Base-by-base conservation (phyloP, 2,888 invertebrate species). In the Galeopsomyia nigrocyanea region DNA sequence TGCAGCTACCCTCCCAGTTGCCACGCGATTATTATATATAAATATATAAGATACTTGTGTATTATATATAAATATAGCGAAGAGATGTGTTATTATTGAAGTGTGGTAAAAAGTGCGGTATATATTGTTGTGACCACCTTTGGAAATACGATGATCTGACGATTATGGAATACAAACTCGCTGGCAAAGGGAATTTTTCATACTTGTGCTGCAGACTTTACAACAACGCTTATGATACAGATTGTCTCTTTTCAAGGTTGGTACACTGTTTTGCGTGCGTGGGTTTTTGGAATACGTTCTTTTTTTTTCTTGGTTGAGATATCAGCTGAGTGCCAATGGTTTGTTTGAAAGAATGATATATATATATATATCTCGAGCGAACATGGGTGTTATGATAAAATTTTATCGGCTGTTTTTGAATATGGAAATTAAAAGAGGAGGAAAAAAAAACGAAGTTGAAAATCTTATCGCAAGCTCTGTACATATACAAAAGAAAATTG, bases 1-100 rank as follows among this genome's bases (percentile, higher is more conserved):
- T 51, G 60, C 60, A 73, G 73, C 70, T 39, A 63, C 67, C 74
- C 74, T 74, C 74, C 46, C 5, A 10, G 39, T 39, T 13, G 39
- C 39, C 7, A 39, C 39, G 26, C 26, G 26, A 26, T 26, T 26
- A 26, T 5, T 2, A 26, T 3, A 26, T 26, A n/a, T n/a, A n/a
- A n/a, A n/a, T n/a, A n/a, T n/a, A n/a, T n/a, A n/a, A n/a, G n/a
- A n/a, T n/a, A n/a, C n/a, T n/a, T n/a, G n/a, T n/a, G n/a, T n/a
- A n/a, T n/a, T n/a, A n/a, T n/a, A n/a, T n/a, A n/a, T n/a, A n/a
- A n/a, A n/a, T n/a, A n/a, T n/a, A n/a, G n/a, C n/a, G n/a, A n/a
- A n/a, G 26, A 2, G 26, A 26, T 26, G 26, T 5, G 26, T 26
- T 5, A 5, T 26, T 5, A 26, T n/a, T 55, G 22, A 6, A 60